Evolutionary conservation across 2,888 invertebrate genomes (phyloP).

Genomic region (Eupithecia subfuscata): DNA sequence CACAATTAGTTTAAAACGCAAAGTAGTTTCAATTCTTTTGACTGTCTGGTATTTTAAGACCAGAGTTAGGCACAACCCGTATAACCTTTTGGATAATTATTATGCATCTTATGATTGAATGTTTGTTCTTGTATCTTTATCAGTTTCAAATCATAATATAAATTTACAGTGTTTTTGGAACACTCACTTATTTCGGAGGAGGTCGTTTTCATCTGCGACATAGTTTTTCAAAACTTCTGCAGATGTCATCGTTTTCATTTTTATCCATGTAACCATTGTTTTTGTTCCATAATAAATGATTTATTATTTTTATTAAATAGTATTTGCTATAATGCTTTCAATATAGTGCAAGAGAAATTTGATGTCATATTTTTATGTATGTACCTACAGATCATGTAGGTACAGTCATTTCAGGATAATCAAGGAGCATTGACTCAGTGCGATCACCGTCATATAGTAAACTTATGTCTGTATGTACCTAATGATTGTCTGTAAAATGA

Average conservation of each 20-base stretch:
- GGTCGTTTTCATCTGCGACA: no score
- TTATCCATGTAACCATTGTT: no score
- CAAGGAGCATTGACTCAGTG: conserved; percentile 47
- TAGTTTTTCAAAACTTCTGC: no score
- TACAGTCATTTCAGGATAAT: conserved; percentile 42
- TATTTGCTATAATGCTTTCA: not conserved
- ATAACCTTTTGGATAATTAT: not conserved
- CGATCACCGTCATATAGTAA: conserved; percentile 24
- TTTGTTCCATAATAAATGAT: no score
- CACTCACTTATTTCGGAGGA: no score
- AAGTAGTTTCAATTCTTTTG: not conserved
- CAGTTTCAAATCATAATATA: not conserved
- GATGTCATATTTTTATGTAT: not conserved
- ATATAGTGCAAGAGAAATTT: not conserved
- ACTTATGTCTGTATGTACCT: conserved; percentile 8
- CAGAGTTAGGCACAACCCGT: no score
- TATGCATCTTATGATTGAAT: not conserved
- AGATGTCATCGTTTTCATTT: no score
- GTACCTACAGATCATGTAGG: no score
- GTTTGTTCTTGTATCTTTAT: not conserved
- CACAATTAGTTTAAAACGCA: not conserved
- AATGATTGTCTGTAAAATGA: conserved; percentile 37
- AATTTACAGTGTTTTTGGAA: no score
- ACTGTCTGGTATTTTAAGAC: not conserved
- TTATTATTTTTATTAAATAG: not conserved